Evolutionary conservation across 1,140 invertebrate genomes (phyloP).

Genomic region (Vanessa atalanta): DNA sequence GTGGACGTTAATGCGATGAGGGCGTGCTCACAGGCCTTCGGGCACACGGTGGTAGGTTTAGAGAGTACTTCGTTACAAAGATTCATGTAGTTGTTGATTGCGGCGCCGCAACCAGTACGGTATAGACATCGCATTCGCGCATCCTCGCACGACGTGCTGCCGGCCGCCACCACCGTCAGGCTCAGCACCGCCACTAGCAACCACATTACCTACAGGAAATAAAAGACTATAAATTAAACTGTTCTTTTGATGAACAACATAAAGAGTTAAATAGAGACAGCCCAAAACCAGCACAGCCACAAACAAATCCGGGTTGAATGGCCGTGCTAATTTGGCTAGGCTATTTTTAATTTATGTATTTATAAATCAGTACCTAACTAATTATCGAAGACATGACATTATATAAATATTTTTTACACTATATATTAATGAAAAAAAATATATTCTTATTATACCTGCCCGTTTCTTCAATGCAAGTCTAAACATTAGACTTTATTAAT

Average conservation of each 20-base stretch:
- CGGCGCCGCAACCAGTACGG: slow-evolving; percentile 86
- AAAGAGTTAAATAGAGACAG: too few relatives aligned
- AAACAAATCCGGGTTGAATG: slow-evolving; percentile 1
- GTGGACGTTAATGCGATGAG: slow-evolving; percentile 89
- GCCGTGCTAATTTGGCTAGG: neutral
- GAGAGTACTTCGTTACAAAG: slow-evolving; percentile 86
- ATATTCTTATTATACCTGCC: too few relatives aligned
- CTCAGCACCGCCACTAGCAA: slow-evolving; percentile 60
- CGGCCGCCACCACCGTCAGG: slow-evolving; percentile 48
- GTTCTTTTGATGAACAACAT: too few relatives aligned
- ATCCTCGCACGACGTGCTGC: slow-evolving; percentile 83
- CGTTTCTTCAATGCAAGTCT: too few relatives aligned
- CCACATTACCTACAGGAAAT: slow-evolving; percentile 66
- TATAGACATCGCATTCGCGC: slow-evolving; percentile 87
- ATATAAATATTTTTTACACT: too few relatives aligned
- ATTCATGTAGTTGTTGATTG: slow-evolving; percentile 87
- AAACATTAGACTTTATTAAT: too few relatives aligned
- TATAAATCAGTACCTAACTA: neutral
- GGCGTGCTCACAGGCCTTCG: slow-evolving; percentile 86
- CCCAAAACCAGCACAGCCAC: neutral
- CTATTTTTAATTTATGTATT: too few relatives aligned
- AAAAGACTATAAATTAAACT: neutral
- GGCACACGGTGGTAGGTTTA: slow-evolving; percentile 81
- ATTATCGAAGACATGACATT: too few relatives aligned
- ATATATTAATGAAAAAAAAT: too few relatives aligned